These are phyloP conservation scores for Torymus tubicola DNA, from an alignment of 2,888 invertebrate species.

Conservation along the genomic window DNA sequence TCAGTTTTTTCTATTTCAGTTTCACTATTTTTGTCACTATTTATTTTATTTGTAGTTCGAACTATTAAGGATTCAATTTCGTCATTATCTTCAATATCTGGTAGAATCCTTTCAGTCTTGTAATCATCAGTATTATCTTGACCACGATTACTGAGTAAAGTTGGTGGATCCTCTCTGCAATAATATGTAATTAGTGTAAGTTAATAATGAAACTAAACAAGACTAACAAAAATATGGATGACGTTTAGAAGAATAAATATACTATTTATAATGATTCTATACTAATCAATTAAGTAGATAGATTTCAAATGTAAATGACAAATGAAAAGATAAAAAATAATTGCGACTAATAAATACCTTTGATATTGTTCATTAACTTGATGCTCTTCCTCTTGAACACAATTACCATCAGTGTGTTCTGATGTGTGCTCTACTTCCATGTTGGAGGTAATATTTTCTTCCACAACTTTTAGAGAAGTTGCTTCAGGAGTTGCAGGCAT, in stretches of 20 bases:
- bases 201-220: no score
- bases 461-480: conserved; percentile 42
- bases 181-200: not conserved
- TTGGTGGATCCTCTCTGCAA: conserved; percentile 49
- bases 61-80: conserved; percentile 53
- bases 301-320: no score
- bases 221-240: no score
- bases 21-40: conserved; percentile 35
- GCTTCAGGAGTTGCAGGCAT: conserved; percentile 60
- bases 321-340: not conserved
- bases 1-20: conserved; percentile 15
- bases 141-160: conserved; percentile 20
- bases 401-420: conserved; percentile 62
- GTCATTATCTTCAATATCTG: conserved; percentile 66
- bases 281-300: no score
- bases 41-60: conserved; percentile 12
- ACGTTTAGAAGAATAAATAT: no score
- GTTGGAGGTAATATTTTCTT: conserved; percentile 35
- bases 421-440: conserved; percentile 63
- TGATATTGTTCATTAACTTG: conserved; percentile 48
- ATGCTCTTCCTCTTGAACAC: conserved; percentile 53
- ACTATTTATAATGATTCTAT: no score
- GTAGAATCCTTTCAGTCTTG: conserved; percentile 68
- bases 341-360: conserved; percentile 40
- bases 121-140: conserved; percentile 60